Evolutionary conservation across 2,113 vertebrate species (phyloP).

Genomic region (Nymphicus hollandicus): DNA sequence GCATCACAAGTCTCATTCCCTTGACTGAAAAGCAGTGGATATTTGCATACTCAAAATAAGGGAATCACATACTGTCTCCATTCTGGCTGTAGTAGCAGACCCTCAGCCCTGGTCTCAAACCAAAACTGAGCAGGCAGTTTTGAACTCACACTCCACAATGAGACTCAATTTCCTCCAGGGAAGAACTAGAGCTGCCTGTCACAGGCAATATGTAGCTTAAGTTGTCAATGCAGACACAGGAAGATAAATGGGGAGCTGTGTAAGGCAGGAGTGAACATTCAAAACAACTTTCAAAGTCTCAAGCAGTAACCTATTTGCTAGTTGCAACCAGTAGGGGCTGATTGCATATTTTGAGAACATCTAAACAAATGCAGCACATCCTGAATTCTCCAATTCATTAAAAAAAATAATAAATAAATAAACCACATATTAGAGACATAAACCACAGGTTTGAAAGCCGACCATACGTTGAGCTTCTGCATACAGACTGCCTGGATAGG

Average conservation of each 20-base stretch:
- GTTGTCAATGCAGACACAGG: background rate
- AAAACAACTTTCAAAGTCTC: background rate
- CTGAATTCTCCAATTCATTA: background rate
- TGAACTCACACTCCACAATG: rapidly evolving
- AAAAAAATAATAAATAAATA: background rate
- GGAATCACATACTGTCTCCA: rapidly evolving
- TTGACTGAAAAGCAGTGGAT: background rate
- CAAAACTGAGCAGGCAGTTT: background rate
- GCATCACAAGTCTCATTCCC: background rate
- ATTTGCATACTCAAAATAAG: background rate
- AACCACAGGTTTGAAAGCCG: background rate
- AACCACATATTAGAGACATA: background rate
- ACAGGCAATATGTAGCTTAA: background rate
- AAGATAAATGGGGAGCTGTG: rapidly evolving
- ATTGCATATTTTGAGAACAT: background rate
- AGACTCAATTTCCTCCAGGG: background rate
- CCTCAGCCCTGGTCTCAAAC: background rate
- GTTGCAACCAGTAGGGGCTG: background rate
- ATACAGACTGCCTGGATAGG: background rate
- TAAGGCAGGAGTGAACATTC: background rate
- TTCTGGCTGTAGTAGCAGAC: background rate
- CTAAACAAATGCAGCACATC: background rate
- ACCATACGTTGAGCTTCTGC: background rate
- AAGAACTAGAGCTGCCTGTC: background rate
- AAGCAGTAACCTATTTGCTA: background rate